Base-by-base conservation (phyloP, 2,888 invertebrate genomes). In the Saturnia pavonia region DNA sequence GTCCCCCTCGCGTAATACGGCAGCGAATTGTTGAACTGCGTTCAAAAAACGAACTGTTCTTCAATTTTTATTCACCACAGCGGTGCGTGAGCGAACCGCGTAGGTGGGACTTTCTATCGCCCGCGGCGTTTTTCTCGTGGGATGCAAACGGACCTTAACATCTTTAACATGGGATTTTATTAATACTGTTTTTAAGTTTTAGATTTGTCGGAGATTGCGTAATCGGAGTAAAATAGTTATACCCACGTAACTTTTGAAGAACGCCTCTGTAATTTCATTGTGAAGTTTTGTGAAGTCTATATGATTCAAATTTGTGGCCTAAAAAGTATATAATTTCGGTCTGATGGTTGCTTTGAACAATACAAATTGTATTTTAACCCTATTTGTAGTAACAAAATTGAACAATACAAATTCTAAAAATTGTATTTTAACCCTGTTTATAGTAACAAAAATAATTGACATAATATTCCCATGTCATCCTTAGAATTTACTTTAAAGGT, bases 31-130 rank as follows among this genome's bases (percentile, higher is more conserved):
- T 80, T 82, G 83, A 83, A 80, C 75, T 75, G 80, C 79, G 72
- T 79, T 88, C 85, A 78, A 84, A 90, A 90, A 89, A 90, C 89
- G 89, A 88, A 86, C 78, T 85, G 86, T 88, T 80, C 80, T 80
- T 79, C 81, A 83, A 73, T 80, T 80, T 80, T 82, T 80, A 80
- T 74, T 74, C 71, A 73, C 57, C 27, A 27, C 25, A 60, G 57
- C 74, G 71, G 71, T 74, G 76, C 72, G 78, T 83, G 81, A 77
- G 80, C 76, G 77, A 76, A 76, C 80, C 74, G 87, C 87, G 92
- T 92, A 91, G 92, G 94, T 88, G 92, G 90, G 88, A 92, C 92
- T 92, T 92, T 93, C 93, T 92, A 91, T 85, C 80, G 88, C 92
- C 87, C 79, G 85, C 83, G 87, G 91, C 86, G 80, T 79, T 83